These are phyloP conservation scores for Delichon dasypus DNA, from an alignment of 2,797 vertebrate species.

Conservation along the genomic window DNA sequence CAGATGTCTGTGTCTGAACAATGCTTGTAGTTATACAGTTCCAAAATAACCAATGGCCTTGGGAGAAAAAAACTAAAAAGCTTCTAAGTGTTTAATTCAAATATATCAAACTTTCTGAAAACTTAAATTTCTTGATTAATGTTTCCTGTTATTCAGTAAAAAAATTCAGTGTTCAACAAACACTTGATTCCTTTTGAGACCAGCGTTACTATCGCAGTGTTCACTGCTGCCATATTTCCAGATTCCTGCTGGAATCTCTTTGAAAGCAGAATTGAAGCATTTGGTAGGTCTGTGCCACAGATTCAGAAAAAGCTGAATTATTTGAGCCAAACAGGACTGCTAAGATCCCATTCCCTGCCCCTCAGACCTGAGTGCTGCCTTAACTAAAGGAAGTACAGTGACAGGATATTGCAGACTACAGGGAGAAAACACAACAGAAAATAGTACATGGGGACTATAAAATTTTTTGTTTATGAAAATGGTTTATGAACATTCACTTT, in stretches of 20 bases:
- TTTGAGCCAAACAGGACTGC: neutral
- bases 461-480: neutral
- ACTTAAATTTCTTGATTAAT: neutral
- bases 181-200: neutral
- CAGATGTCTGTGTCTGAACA: neutral
- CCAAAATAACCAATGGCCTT: neutral
- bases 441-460: neutral
- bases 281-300: neutral
- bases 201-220: neutral
- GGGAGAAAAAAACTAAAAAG: neutral
- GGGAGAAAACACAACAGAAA: neutral
- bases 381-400: neutral
- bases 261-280: neutral
- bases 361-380: neutral
- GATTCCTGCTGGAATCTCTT: neutral
- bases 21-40: neutral
- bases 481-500: neutral
- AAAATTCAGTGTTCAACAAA: neutral
- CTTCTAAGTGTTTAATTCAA: neutral
- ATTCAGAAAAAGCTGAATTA: neutral
- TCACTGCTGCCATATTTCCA: neutral
- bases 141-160: neutral
- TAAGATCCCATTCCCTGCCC: no score
- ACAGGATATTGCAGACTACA: neutral
- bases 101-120: neutral